phyloP scores from a whole-genome alignment of 2,888 invertebrate genomes.

The Neoscelio sp. region DNA sequence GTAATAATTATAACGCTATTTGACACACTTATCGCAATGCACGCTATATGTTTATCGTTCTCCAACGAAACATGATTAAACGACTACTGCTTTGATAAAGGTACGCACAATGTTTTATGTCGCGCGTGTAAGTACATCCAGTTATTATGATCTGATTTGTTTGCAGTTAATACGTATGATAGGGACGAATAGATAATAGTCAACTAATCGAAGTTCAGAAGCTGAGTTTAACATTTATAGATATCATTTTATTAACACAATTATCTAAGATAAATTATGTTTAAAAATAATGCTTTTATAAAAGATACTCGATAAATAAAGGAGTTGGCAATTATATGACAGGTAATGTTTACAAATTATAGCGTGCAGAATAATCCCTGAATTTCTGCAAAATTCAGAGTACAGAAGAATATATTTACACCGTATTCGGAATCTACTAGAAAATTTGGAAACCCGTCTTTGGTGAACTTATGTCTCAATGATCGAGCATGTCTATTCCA shows the following conservation, averaged over 20 bases:
- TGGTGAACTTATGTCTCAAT: too few species aligned
- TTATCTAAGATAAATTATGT: slow-evolving; percentile 45
- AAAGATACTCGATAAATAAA: too few species aligned
- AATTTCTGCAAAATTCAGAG: too few species aligned
- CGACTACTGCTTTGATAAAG: slow-evolving; percentile 52
- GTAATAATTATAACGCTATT: slow-evolving; percentile 49
- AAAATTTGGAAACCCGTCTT: too few species aligned
- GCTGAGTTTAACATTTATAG: slow-evolving; percentile 37
- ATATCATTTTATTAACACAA: slow-evolving; percentile 26
- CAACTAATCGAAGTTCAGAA: slow-evolving; percentile 53
- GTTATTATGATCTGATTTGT: slow-evolving; percentile 64
- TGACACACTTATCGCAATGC: slow-evolving; percentile 55
- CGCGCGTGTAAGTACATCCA: slow-evolving; percentile 48
- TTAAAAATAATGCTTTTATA: too few species aligned
- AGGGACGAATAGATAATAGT: slow-evolving; percentile 43
- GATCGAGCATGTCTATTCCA: too few species aligned
- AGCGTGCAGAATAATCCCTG: too few species aligned
- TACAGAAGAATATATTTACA: too few species aligned
- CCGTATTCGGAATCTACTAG: too few species aligned
- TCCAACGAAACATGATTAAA: slow-evolving; percentile 61
- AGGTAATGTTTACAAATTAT: too few species aligned
- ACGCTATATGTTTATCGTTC: slow-evolving; percentile 59
- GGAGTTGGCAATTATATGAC: too few species aligned
- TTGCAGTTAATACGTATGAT: slow-evolving; percentile 58
- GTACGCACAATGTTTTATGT: slow-evolving; percentile 59